Evolutionary conservation across 2,797 vertebrate species (phyloP).

Genomic region (Amblyopsis hoosieri): DNA sequence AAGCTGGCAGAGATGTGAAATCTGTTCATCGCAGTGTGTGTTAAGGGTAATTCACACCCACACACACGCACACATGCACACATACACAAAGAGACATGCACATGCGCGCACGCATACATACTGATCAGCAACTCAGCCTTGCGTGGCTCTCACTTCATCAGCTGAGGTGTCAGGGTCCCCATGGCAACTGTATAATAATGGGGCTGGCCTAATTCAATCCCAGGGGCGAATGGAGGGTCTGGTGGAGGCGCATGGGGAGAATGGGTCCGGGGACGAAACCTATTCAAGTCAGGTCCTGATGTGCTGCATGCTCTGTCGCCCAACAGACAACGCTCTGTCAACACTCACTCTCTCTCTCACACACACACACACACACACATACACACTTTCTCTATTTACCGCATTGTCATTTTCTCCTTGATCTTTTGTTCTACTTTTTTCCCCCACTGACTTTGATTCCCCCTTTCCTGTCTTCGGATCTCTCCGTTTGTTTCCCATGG

Average conservation of each 20-base stretch:
- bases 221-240: conserved; percentile 67
- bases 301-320: conserved; percentile 55
- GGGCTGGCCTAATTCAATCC: conserved; percentile 75
- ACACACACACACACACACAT: not conserved
- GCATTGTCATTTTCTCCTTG: not conserved
- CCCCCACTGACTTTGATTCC: not conserved
- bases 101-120: conserved; percentile 14
- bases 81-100: conserved; percentile 40
- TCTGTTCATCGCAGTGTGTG: not conserved
- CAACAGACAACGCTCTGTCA: conserved; percentile 55
- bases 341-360: not conserved
- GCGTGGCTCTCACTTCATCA: conserved; percentile 71
- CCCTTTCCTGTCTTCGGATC: not conserved
- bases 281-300: conserved; percentile 63
- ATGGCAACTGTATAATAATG: conserved; percentile 79
- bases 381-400: not conserved
- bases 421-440: not conserved
- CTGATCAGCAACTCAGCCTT: conserved; percentile 67
- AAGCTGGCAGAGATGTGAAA: not conserved
- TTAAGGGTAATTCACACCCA: not conserved
- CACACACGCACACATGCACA: conserved; percentile 22
- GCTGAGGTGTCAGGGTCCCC: conserved; percentile 75
- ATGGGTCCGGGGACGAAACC: conserved; percentile 68
- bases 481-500: too few species aligned
- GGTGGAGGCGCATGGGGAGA: conserved; percentile 57